phyloP scores from a whole-genome alignment of 2,888 invertebrate genomes.

The Orthosia gracilis region DNA sequence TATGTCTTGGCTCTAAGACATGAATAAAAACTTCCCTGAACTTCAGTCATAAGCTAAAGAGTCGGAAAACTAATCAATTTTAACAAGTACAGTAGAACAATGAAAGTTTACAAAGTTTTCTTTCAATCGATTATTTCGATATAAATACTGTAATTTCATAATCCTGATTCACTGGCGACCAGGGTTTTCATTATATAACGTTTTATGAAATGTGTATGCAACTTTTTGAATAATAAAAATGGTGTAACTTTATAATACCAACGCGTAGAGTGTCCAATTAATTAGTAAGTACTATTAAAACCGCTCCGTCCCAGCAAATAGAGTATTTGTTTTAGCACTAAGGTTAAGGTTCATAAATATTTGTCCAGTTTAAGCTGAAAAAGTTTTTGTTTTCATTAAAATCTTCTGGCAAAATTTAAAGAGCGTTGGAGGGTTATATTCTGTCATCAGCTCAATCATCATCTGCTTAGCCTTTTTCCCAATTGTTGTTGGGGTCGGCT shows the following conservation, averaged over 20 bases:
- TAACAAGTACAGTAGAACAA: constrained; percentile 30
- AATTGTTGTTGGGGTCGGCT: too few relatives aligned
- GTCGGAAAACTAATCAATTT: constrained; percentile 24
- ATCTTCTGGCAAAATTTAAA: not conserved
- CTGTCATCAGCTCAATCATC: too few relatives aligned
- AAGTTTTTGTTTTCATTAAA: not conserved
- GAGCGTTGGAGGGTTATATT: too few relatives aligned
- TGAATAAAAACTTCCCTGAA: not conserved
- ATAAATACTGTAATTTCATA: not conserved
- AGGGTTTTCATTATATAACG: not conserved
- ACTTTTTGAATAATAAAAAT: not conserved
- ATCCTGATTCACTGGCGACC: constrained; percentile 11
- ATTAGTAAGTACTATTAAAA: not conserved
- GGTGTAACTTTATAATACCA: not conserved
- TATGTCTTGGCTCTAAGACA: not conserved
- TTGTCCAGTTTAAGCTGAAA: not conserved
- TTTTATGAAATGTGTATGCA: not conserved
- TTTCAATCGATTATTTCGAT: constrained; percentile 12
- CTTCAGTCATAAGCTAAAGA: not conserved
- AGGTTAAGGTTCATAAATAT: not conserved
- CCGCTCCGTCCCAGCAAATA: not conserved
- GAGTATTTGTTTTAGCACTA: not conserved
- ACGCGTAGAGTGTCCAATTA: too few relatives aligned
- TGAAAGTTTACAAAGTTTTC: constrained; percentile 31
- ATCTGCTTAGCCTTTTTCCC: too few relatives aligned